Evolutionary conservation across 2,113 vertebrate genomes (phyloP), one percentile per base, ranked within the genome.

Genomic region (Taurulus bubalis): DNA sequence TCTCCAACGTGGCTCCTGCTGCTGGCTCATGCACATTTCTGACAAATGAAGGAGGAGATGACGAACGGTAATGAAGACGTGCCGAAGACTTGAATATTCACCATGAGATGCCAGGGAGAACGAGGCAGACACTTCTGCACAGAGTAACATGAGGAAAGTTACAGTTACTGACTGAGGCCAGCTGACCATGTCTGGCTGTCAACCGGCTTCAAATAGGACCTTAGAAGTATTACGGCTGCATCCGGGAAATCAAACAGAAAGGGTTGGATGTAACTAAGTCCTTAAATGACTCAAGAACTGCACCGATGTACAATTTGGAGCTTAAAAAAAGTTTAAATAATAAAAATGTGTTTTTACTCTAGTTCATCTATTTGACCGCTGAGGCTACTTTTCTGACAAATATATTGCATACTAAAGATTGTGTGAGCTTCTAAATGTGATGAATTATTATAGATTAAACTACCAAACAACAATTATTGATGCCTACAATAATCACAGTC

Each of bases 11-110:
- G 24, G 64, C 79, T 77, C 28, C 14, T 2, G 64, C 76, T 81
- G 66, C 62, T 65, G 79, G 89, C 49, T 51, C 58, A 42, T 36
- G 82, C 80, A 84, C 79, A 89, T 90, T 89, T 82, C 71, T 83
- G 67, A 60, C 66, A 47, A 56, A 78, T 63, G 40, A 87, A 51
- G 24, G 18, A 56, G 30, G 15, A 62, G 45, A 55, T 71, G 71
- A 77, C 53, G 34, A 80, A 59, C 58, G 18, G 65, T 79, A 68
- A 88, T 88, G 68, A 88, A 88, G 77, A 79, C 49, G 14, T 62
- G 63, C 42, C 30, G 1, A n/a, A 55, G 69, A 70, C 8, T 8
- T 71, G 24, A 67, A 69, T 74, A 53, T 56, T 55, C 4, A 24
- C 42, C 3, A 16, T 56, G 15, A 40, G 32, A 79, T 60, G 40